Evolutionary conservation across 1,140 invertebrate species (phyloP), one percentile per base, ranked within the genome.

Genomic region (Platorchestia sp.): DNA sequence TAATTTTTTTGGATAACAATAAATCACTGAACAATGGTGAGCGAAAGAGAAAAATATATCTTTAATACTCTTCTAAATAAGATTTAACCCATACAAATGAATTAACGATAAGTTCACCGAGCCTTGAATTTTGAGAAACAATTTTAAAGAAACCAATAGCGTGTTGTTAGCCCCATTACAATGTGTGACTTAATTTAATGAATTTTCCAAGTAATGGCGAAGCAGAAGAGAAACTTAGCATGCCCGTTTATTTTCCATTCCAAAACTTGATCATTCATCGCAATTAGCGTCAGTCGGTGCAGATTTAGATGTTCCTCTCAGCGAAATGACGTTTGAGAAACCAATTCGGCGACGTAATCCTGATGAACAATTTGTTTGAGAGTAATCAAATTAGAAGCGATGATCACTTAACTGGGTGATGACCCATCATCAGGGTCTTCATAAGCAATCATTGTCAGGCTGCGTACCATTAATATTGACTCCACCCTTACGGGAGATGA

Each of bases 381-480:
- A 93, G 91, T 93, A 93, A 93, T 93, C 91, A 93, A 93, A 45
- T 93, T 93, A 93, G 91, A 40, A 40, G 91, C 43, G 91, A 93
- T 93, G 91, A 93, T 93, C 91, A 93, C 91, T 93, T 93, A 93
- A 93, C 43, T 93, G 91, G 91, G 91, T 93, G 91, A 93, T 93
- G 91, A 93, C 91, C 91, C 91, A 41, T 93, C 91, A 45, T 45
- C 91, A 93, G 40, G 16, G 45, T 93, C 91, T 93, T 47, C 91
- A 93, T 93, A 93, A 93, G 91, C 91, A 93, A 93, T 93, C 91
- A 93, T 93, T 93, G 91, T 93, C 91, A 93, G 91, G 45, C 41
- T 93, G 44, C 7, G 43, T 44, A 44, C 91, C 91, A 93, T 93
- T 93, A 93, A 93, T 93, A 93, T 93, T 36, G 45, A 44, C 44